Evolutionary conservation across 2,797 vertebrate species (phyloP).

Genomic region (Muraenolepis orangiensis): DNA sequence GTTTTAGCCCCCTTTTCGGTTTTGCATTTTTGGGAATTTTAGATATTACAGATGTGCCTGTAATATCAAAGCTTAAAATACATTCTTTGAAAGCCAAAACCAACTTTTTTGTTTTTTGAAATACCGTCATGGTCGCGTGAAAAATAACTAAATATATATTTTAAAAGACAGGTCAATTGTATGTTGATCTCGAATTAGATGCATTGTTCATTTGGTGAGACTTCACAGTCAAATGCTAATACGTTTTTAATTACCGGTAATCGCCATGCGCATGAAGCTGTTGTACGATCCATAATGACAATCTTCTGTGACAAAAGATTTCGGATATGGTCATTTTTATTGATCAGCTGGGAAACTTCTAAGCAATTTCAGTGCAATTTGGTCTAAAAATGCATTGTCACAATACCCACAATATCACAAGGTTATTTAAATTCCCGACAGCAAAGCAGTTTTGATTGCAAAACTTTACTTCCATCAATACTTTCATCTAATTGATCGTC

Average conservation of each 20-base stretch:
- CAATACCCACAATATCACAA: not conserved
- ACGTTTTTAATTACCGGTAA: too few relatives aligned
- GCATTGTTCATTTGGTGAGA: not conserved
- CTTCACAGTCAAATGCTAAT: not conserved
- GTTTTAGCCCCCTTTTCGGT: not conserved
- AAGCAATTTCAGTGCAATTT: conserved; percentile 8
- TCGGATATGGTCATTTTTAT: not conserved
- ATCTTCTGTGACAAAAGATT: not conserved
- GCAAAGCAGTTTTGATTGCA: too few relatives aligned
- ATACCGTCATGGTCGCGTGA: not conserved
- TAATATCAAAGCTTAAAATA: too few relatives aligned
- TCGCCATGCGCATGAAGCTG: not conserved
- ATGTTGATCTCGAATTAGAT: not conserved
- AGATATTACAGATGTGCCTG: not conserved
- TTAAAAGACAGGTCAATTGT: not conserved
- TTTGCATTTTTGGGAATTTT: not conserved
- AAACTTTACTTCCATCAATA: too few relatives aligned
- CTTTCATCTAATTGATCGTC: too few relatives aligned
- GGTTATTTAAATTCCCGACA: conserved; percentile 20
- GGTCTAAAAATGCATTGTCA: conserved; percentile 9
- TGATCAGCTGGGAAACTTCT: not conserved
- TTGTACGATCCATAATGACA: not conserved
- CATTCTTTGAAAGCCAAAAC: not conserved
- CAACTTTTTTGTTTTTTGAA: not conserved
- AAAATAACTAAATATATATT: too few relatives aligned